A percentile compares a stretch with the other conserved stretches of the same genome.
Conservation (phyloP, 2,888 invertebrate genomes). For the Amaurobius ferox region DNA sequence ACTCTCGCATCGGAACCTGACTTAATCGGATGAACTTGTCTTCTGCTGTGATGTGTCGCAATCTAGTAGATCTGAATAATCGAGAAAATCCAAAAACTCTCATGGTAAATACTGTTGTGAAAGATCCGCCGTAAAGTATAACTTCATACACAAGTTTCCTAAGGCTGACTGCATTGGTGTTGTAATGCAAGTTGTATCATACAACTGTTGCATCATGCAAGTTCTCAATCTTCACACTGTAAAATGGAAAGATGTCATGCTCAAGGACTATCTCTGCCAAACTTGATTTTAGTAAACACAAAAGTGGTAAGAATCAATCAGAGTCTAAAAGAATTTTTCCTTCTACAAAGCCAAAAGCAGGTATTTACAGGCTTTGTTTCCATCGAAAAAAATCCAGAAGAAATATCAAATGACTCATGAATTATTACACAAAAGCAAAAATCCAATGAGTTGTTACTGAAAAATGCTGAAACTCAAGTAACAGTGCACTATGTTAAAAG, state of each 20-base stretch:
- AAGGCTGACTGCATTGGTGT: background rate
- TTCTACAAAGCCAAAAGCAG: constrained; percentile 66
- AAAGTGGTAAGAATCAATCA: constrained; percentile 11
- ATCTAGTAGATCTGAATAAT: constrained; percentile 46
- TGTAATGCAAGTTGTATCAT: constrained; percentile 29
- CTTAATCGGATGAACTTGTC: constrained; percentile 18
- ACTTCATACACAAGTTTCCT: constrained; percentile 13
- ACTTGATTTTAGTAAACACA: constrained; percentile 39
- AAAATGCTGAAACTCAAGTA: constrained; percentile 49
- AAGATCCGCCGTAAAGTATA: constrained; percentile 1
- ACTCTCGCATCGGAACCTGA: constrained; percentile 36
- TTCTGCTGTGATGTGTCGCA: constrained; percentile 55
- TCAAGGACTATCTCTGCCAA: constrained; percentile 66
- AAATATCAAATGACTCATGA: constrained; percentile 3
- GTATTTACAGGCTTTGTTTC: constrained; percentile 63
- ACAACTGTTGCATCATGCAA: constrained; percentile 9
- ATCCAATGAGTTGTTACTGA: constrained; percentile 32
- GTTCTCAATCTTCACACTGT: constrained; percentile 46
- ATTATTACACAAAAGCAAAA: constrained; percentile 16
- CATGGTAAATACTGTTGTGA: constrained; percentile 23
- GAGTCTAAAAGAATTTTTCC: constrained; percentile 24
- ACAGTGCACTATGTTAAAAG: constrained; percentile 53
- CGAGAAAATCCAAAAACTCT: constrained; percentile 26
- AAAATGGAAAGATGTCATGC: constrained; percentile 71
- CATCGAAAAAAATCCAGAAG: constrained; percentile 37